Percentiles rank a stretch among this genome's conserved stretches.
Conservation (phyloP, 2,888 invertebrate species). For the Parelbella ahira region DNA sequence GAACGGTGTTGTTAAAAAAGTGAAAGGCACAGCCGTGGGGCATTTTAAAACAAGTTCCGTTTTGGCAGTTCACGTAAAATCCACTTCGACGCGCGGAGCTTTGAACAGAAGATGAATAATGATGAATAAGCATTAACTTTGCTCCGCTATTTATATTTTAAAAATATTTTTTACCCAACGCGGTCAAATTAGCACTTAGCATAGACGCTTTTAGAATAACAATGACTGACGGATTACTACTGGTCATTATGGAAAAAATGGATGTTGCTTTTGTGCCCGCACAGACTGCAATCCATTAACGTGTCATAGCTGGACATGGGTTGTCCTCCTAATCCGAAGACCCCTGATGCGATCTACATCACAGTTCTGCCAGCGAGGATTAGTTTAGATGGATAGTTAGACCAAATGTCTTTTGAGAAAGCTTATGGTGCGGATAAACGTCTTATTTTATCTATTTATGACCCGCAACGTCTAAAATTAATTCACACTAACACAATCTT, state of each 20-base stretch:
- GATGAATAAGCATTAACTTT: constrained; percentile 10
- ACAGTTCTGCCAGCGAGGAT: no score
- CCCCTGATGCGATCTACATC: no score
- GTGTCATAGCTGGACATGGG: no score
- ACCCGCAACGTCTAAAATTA: no score
- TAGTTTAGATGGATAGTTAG: no score
- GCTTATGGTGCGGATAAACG: no score
- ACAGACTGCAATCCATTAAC: no score
- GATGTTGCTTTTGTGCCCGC: constrained; percentile 5
- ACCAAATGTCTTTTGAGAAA: no score
- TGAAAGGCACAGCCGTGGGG: constrained; percentile 38
- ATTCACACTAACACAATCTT: no score
- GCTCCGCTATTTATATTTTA: constrained; percentile 3
- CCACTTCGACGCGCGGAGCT: constrained; percentile 1
- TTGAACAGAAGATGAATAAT: constrained; percentile 11
- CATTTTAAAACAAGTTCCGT: constrained; percentile 41
- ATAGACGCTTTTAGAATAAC: constrained; percentile 6
- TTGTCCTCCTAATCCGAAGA: no score
- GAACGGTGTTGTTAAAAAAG: constrained; percentile 34
- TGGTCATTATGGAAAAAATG: constrained; percentile 17
- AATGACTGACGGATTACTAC: constrained; percentile 11
- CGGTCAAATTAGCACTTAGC: constrained; percentile 7
- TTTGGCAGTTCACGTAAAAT: constrained; percentile 33
- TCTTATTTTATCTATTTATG: no score
- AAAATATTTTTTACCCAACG: constrained; percentile 2